These are phyloP conservation scores for Phylloscopus trochiloides DNA, from an alignment of 2,113 vertebrate genomes.

Conservation along the genomic window DNA sequence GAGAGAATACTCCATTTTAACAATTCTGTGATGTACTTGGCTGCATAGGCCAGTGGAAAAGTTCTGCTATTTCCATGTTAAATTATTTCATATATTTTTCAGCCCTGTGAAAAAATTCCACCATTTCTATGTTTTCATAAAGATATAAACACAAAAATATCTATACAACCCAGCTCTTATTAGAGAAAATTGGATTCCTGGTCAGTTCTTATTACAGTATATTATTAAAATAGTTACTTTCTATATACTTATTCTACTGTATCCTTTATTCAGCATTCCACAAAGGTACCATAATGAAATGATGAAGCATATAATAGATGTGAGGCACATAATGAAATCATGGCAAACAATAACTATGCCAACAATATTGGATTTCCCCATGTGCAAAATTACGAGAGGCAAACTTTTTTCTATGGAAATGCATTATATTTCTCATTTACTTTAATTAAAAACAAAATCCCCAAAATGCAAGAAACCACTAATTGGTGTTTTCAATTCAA, in stretches of 20 bases:
- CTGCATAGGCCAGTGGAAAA: not conserved
- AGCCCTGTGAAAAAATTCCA: not conserved
- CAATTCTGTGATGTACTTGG: not conserved
- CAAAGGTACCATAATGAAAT: not conserved
- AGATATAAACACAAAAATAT: not conserved
- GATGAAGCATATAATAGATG: not conserved
- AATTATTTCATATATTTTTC: not conserved
- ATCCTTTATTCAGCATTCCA: not conserved
- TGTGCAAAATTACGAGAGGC: not conserved
- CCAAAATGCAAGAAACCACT: not conserved
- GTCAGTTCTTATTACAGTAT: not conserved
- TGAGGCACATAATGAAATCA: not conserved
- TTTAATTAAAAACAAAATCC: not conserved
- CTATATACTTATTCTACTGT: not conserved
- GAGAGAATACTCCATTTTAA: not conserved
- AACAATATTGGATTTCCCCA: not conserved
- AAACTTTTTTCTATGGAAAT: not conserved
- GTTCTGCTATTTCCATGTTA: not conserved
- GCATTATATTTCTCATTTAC: not conserved
- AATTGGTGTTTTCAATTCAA: not conserved
- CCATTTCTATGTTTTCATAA: not conserved
- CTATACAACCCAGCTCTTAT: not conserved
- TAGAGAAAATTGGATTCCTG: not conserved
- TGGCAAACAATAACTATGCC: not conserved
- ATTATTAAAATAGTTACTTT: not conserved